Evolutionary conservation across 2,888 invertebrate genomes (phyloP), one percentile per base, ranked within the genome.

Genomic region (Diaprepes abbreviatus): DNA sequence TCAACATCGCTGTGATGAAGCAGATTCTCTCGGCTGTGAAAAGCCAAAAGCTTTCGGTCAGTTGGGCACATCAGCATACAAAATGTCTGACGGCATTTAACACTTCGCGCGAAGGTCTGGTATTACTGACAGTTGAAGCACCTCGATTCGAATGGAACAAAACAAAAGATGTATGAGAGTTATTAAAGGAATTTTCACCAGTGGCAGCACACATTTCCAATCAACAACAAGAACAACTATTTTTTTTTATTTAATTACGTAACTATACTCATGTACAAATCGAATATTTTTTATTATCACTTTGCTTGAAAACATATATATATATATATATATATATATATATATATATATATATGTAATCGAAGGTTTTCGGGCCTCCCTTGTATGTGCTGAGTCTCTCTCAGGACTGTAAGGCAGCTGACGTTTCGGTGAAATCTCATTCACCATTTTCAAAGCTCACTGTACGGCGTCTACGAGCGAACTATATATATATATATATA

Each of bases 1-100:
- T 68, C 69, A 54, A 19, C 48, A 52, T 40, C 16, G 40, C 45
- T 52, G 81, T 82, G 82, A 81, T 82, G 82, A 83, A 79, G 78
- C 71, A 54, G 36, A 72, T 66, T 65, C 74, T 75, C 69, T 78
- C 76, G 74, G 73, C 76, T 75, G 77, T 77, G 75, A 77, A 76
- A 76, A 76, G 77, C 74, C 74, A 54, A 69, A 72, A 63, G 63
- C 59, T 69, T 75, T 73, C 74, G 77, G 76, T 70, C 76, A 77
- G 76, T 77, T 76, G 76, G 73, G 71, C 74, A 74, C 72, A 72
- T 72, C 72, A 63, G 62, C 72, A 72, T 72, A 72, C 66, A 63
- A 70, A 66, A 70, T 72, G 55, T 70, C 72, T 72, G 72, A 69
- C 72, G 55, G 72, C 68, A 66, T 69, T 72, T 72, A 72, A 69